Base-by-base conservation (phyloP, 2,797 vertebrate species). In the Alosa sapidissima region DNA sequence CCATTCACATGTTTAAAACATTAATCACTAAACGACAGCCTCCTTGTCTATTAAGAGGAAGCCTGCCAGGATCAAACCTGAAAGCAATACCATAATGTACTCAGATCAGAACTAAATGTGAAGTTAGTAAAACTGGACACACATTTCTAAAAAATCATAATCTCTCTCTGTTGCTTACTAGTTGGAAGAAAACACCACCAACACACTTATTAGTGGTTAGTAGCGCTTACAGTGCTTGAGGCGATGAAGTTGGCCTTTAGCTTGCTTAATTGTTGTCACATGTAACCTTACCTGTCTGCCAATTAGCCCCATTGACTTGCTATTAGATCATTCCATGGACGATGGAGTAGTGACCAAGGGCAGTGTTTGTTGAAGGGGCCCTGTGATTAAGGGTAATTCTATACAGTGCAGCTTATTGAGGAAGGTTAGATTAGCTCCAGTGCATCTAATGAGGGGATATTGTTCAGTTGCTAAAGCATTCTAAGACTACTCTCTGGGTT, bases 261-360 rank as follows among this genome's bases (percentile, higher is more conserved):
- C 92, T 91, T 78, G 86, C 88, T 92, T 95, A 96, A 96, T 95
- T 96, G 94, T 93, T 94, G 93, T 94, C 94, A 96, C 92, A 95
- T 96, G 95, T 96, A 95, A 95, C 95, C 94, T 92, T 95, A 96
- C 94, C 94, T 95, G 94, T 94, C 90, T 92, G 86, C 91, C 93
- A 95, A 95, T 96, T 95, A 96, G 94, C 91, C 93, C 92, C 58
- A 78, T 87, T 92, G 93, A 93, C 93, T 95, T 86, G 89, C 93
- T 93, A 93, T 94, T 95, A 94, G 93, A 91, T 93, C 92, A 94
- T 92, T 93, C 92, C 92, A 87, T 52, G 88, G 91, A 91, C 92
- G 91, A 91, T 52, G 85, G 90, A 87, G 89, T 88, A 88, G 89
- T 90, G 92, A 91, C 91, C 91, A 86, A 89, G 90, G 87, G 91